Evolutionary conservation across 2,888 invertebrate species (phyloP), one percentile per base, ranked within the genome.

Genomic region (Macrosiphum euphorbiae): DNA sequence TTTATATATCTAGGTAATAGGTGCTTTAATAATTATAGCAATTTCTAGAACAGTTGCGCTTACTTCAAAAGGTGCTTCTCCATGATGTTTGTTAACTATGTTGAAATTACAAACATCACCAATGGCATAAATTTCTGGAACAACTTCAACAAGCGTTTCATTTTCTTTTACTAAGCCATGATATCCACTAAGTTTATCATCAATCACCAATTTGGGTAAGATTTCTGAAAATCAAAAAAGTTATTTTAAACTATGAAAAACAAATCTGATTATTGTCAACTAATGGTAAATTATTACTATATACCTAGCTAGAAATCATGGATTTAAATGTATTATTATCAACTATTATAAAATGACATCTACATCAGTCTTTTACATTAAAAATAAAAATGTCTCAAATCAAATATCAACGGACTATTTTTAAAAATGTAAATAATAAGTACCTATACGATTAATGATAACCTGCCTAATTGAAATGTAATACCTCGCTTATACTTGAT

Each of bases 161-260:
- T 98, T 98, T 96, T 99, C 99, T 95, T 98, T 97, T 95, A 99
- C 98, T 96, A 99, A 96, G 78, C 98, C 99, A 95, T 98, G 98
- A 96, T 98, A 99, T 95, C 98, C 98, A 95, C 98, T 98, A 95
- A 98, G 98, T 87, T 98, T 97, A 95, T 97, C 97, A 94, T 97
- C 97, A 96, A 98, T 96, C 96, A 98, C 98, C 96, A 98, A 96
- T 95, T 97, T 97, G 52, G 98, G 98, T 94, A 86, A 41, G 26
- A 94, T 94, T 90, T 94, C 94, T 94, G 61, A 28, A 92, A 92
- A 92, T 44, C 55, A 85, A 35, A 47, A 58, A 87, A 89, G 13
- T 28, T 67, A 67, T 67, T 67, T 67, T 67, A 5, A 20, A 67
- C 3, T 67, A 67, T 35, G 20, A 67, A 67, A n/a, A 67, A 13